These are phyloP conservation scores for Tyto alba DNA, from an alignment of 2,113 vertebrate genomes.

Conservation along the genomic window DNA sequence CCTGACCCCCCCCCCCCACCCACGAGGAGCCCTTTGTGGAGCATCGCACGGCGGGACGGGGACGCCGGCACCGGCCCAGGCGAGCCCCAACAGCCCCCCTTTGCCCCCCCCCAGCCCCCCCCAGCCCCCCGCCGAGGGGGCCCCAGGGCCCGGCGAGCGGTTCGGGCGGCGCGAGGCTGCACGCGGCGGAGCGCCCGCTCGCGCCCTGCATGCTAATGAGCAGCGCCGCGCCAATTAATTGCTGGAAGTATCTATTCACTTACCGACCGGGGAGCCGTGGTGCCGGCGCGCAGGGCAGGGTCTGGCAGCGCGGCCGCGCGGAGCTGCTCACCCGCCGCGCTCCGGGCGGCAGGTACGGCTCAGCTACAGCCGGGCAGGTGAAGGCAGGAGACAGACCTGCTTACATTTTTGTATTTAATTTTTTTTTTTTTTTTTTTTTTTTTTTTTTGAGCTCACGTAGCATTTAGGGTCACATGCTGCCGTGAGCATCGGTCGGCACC, in stretches of 20 bases:
- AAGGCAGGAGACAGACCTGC: conserved; percentile 39
- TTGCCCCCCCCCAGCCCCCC: fast-evolving
- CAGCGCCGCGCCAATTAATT: background rate
- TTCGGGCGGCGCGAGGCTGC: background rate
- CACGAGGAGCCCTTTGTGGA: background rate
- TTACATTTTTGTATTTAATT: conserved; percentile 50
- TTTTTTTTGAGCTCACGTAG: conserved; percentile 37
- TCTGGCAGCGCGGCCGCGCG: background rate
- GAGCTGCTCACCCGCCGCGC: background rate
- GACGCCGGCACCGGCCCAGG: fast-evolving
- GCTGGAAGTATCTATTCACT: conserved; percentile 50
- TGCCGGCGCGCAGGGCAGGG: conserved; percentile 11
- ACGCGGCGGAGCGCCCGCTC: background rate
- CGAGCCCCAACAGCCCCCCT: background rate
- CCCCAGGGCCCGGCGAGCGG: background rate
- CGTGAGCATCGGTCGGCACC: conserved; percentile 28
- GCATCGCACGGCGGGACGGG: background rate
- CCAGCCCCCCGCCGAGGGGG: background rate
- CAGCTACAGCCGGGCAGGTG: conserved; percentile 23
- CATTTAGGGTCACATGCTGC: conserved; percentile 65
- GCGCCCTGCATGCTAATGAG: conserved; percentile 30
- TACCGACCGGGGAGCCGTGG: conserved; percentile 46
- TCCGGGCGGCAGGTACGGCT: background rate
- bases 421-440: background rate
- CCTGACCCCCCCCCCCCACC: background rate